Evolutionary conservation across 2,113 vertebrate species (phyloP).

Genomic region (Australoheros scitulus): DNA sequence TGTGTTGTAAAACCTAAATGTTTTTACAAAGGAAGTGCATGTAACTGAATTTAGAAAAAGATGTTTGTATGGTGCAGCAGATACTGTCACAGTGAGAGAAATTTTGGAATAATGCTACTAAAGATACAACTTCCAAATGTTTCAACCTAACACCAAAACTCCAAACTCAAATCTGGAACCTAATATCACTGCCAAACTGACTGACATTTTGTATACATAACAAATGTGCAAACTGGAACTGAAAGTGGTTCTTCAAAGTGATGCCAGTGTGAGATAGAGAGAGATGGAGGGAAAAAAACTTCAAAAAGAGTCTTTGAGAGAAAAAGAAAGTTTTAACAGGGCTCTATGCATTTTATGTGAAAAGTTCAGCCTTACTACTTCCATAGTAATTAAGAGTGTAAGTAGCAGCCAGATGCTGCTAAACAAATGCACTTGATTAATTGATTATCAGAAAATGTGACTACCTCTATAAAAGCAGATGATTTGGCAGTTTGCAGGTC

Average conservation of each 20-base stretch:
- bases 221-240: constrained; percentile 16
- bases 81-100: not conserved
- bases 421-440: not conserved
- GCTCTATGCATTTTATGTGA: not conserved
- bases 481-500: not conserved
- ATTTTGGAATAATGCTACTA: constrained; percentile 1
- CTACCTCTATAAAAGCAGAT: not conserved
- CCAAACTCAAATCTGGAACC: constrained; percentile 12
- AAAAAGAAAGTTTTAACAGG: not conserved
- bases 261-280: not conserved
- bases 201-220: constrained; percentile 8
- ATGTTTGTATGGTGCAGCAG: not conserved
- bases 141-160: constrained; percentile 10
- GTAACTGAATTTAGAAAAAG: not conserved
- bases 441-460: not conserved
- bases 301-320: not conserved
- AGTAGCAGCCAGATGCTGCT: not conserved
- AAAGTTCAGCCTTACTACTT: not conserved
- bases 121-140: constrained; percentile 5
- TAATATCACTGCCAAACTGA: constrained; percentile 3
- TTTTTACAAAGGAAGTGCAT: not conserved
- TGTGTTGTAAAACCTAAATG: not conserved
- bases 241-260: not conserved
- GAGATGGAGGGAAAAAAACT: not conserved
- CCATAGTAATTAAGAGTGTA: not conserved